phyloP scores from a whole-genome alignment of 2,888 invertebrate genomes.

The Campoletis raptor region DNA sequence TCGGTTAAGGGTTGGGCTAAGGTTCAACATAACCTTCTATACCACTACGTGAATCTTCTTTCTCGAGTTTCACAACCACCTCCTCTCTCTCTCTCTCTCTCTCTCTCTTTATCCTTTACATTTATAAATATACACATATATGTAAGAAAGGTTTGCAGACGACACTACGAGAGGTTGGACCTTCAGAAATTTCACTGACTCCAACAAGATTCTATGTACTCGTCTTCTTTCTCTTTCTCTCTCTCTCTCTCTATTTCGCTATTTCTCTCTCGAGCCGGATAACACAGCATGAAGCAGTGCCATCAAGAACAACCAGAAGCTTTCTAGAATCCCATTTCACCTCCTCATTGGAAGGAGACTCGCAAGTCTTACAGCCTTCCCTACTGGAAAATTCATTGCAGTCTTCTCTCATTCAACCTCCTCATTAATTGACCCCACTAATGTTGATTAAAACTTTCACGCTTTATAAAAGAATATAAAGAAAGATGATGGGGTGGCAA shows the following conservation, averaged over 20 bases:
- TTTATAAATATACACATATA: background rate
- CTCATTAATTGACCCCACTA: conserved; percentile 41
- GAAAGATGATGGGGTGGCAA: background rate
- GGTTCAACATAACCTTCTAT: conserved; percentile 40
- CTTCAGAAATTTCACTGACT: conserved; percentile 56
- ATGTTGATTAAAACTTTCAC: background rate
- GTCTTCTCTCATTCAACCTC: conserved; percentile 35
- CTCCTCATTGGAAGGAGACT: background rate
- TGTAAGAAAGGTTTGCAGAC: conserved; percentile 33
- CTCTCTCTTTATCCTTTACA: conserved; percentile 26
- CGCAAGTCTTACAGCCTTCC: background rate
- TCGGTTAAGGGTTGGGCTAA: conserved; percentile 42
- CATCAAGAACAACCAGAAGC: conserved; percentile 35
- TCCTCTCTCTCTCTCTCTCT: conserved; percentile 30
- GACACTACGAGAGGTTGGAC: conserved; percentile 58
- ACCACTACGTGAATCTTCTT: conserved; percentile 56
- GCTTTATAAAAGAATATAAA: background rate
- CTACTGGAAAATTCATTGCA: conserved; percentile 39
- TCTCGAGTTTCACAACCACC: conserved; percentile 67
- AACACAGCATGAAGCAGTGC: conserved; percentile 30
- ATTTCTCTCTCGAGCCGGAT: conserved; percentile 16
- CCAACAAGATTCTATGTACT: conserved; percentile 38
- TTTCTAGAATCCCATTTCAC: conserved; percentile 29
- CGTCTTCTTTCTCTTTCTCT: conserved; percentile 15
- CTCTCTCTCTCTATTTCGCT: conserved; percentile 10